Percentiles rank a stretch among this genome's conserved stretches.
These are phyloP conservation scores for Agrotis exclamationis DNA, from an alignment of 2,888 invertebrate species.

Conservation along the genomic window DNA sequence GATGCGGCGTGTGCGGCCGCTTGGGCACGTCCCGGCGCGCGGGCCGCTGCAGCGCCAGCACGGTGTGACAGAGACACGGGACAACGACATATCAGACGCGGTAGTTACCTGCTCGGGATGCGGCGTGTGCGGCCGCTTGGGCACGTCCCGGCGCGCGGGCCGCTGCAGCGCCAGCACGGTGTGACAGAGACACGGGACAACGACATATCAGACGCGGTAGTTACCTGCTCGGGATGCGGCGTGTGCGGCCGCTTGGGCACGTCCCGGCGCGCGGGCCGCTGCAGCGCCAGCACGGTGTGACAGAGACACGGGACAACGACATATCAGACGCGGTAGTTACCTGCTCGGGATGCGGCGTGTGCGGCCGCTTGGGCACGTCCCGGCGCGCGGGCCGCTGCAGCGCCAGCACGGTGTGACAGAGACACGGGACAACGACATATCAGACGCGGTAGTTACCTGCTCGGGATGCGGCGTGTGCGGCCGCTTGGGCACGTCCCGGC, in stretches of 20 bases:
- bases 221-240: slow-evolving; percentile 49
- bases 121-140: slow-evolving; percentile 64
- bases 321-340: slow-evolving; percentile 15
- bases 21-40: too few relatives aligned
- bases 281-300: slow-evolving; percentile 69
- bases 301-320: not conserved
- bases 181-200: too few relatives aligned
- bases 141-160: slow-evolving; percentile 66
- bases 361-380: slow-evolving; percentile 64
- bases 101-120: slow-evolving; percentile 45
- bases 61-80: too few relatives aligned
- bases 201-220: not conserved
- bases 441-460: too few relatives aligned
- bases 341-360: slow-evolving; percentile 45
- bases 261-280: slow-evolving; percentile 72
- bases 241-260: slow-evolving; percentile 64
- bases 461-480: too few relatives aligned
- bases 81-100: too few relatives aligned
- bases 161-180: slow-evolving; percentile 70
- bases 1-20: too few relatives aligned
- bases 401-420: too few relatives aligned
- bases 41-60: slow-evolving; percentile 62
- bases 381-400: slow-evolving; percentile 77
- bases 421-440: too few relatives aligned
- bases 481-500: too few relatives aligned